These are phyloP conservation scores for Xylota sylvarum DNA, from an alignment of 2,888 invertebrate genomes.

Conservation along the genomic window DNA sequence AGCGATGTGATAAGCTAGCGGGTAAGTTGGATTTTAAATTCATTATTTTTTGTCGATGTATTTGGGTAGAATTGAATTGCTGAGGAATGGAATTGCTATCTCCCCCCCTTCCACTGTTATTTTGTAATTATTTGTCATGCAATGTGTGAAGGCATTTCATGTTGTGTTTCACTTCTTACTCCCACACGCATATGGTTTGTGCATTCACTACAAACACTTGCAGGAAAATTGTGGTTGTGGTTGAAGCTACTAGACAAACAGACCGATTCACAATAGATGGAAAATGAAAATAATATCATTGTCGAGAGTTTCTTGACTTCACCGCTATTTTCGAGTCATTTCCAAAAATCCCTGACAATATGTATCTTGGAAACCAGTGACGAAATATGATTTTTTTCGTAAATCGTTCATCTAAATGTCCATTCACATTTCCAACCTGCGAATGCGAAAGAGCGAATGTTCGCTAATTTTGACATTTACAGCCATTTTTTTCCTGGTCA, in stretches of 20 bases:
- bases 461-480: too few species aligned
- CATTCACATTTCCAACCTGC: too few species aligned
- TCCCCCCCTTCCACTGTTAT: background rate
- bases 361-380: too few species aligned
- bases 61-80: background rate
- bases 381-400: too few species aligned
- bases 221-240: background rate
- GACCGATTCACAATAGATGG: slow-evolving; percentile 1
- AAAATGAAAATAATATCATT: too few species aligned
- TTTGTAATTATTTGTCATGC: too few species aligned
- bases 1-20: background rate
- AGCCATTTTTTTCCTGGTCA: too few species aligned
- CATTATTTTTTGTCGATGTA: background rate
- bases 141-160: background rate
- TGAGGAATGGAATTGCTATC: background rate
- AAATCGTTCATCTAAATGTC: too few species aligned
- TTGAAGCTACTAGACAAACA: background rate
- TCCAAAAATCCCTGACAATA: too few species aligned
- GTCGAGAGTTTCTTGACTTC: background rate
- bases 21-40: slow-evolving; percentile 1
- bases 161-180: background rate
- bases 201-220: background rate
- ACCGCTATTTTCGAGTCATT: too few species aligned
- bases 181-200: slow-evolving; percentile 5
- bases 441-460: too few species aligned